Conservation (phyloP, 2,113 vertebrate genomes). For the Crypturellus undulatus region DNA sequence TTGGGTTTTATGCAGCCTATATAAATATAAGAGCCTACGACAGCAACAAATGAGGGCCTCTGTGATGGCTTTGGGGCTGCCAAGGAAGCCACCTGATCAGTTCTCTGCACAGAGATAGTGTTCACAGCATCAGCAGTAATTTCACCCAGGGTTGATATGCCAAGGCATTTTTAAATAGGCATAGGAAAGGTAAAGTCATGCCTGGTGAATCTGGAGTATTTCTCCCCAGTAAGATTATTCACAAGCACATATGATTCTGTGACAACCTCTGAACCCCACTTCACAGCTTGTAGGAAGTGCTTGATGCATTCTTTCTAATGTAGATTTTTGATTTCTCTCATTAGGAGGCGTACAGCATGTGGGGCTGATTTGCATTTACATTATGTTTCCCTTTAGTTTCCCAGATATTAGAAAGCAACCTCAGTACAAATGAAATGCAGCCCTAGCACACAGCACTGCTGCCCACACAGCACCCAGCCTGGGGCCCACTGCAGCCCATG, state of each 20-base stretch:
- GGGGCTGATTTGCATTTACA: neutral
- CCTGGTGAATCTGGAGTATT: neutral
- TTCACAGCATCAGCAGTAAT: neutral
- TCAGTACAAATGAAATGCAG: neutral
- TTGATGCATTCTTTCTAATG: no score
- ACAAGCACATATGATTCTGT: rapidly evolving
- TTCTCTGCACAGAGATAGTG: neutral
- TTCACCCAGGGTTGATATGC: neutral
- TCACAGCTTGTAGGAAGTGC: no score
- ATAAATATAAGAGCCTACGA: neutral
- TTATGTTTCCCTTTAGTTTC: neutral
- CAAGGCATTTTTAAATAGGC: neutral
- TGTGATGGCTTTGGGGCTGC: neutral
- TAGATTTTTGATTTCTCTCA: neutral
- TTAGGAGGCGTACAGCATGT: neutral
- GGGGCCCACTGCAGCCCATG: neutral
- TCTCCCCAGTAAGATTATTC: neutral
- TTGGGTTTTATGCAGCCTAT: rapidly evolving
- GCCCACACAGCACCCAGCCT: neutral
- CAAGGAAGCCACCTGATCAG: neutral
- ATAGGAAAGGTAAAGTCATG: neutral
- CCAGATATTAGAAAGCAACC: neutral
- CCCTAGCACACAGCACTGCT: neutral
- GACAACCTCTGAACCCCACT: neutral
- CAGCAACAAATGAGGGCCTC: neutral